Evolutionary conservation across 92 coral and sea anemone genomes (phyloP).

Genomic region (Zoanthus solanderi): DNA sequence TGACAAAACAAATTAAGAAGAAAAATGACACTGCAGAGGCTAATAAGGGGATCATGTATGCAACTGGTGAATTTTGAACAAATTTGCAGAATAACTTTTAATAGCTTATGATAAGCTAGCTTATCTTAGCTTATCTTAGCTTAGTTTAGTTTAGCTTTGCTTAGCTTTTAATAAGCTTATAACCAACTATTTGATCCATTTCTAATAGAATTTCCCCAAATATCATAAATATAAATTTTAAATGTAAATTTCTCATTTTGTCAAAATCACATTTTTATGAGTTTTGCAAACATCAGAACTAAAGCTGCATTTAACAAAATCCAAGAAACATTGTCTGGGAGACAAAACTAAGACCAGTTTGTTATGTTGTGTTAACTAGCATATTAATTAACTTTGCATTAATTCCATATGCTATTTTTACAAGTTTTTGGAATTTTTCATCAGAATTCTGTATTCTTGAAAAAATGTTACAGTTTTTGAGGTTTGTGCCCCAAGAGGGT

Average conservation of each 20-base stretch:
- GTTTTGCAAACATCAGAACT: neutral
- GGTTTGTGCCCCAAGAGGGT: slow-evolving; percentile 18
- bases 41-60: neutral
- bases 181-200: neutral
- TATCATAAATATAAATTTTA: neutral
- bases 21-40: neutral
- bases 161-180: neutral
- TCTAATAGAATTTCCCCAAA: neutral
- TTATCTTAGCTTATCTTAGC: too few relatives aligned
- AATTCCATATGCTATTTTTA: neutral
- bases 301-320: slow-evolving; percentile 7
- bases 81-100: neutral
- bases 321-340: neutral
- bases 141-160: too few relatives aligned
- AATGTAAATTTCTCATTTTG: neutral
- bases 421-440: neutral
- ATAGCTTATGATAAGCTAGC: neutral
- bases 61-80: neutral
- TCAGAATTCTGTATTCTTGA: neutral
- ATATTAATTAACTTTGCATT: slow-evolving; percentile 5
- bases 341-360: slow-evolving; percentile 11
- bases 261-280: too few relatives aligned
- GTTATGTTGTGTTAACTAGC: neutral
- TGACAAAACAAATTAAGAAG: slow-evolving; percentile 1
- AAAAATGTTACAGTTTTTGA: neutral